These are phyloP conservation scores for Takifugu rubripes DNA, from an alignment of 2,797 vertebrate genomes.

Conservation along the genomic window DNA sequence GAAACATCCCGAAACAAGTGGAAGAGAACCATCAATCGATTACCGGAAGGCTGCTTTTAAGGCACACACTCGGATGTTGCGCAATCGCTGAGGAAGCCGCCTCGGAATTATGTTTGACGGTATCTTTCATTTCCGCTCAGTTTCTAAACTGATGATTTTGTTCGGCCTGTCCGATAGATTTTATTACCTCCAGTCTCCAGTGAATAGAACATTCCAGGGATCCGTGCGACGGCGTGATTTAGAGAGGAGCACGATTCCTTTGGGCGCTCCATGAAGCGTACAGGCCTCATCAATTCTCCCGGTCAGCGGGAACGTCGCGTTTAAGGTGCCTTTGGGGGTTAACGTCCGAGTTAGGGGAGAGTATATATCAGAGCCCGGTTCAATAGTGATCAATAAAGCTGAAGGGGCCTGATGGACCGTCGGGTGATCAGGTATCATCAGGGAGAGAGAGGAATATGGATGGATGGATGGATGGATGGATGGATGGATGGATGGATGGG, in stretches of 20 bases:
- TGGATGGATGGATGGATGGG: too few species aligned
- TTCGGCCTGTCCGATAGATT: slow-evolving; percentile 4
- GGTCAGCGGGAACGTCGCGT: slow-evolving; percentile 52
- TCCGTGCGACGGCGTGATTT: slow-evolving; percentile 19
- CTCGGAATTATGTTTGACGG: too few species aligned
- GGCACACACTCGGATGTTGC: too few species aligned
- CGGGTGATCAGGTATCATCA: too few species aligned
- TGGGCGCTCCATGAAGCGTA: slow-evolving; percentile 29
- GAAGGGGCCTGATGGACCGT: slow-evolving; percentile 5
- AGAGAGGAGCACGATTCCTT: slow-evolving; percentile 29
- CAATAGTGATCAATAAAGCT: slow-evolving; percentile 61
- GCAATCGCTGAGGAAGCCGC: too few species aligned
- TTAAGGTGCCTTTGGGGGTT: slow-evolving; percentile 49
- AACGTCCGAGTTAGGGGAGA: slow-evolving; percentile 49
- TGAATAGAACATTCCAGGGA: slow-evolving; percentile 2
- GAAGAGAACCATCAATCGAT: too few species aligned
- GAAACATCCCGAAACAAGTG: too few species aligned
- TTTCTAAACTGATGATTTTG: slow-evolving; percentile 8
- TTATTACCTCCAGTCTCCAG: slow-evolving; percentile 8
- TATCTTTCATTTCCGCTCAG: background rate
- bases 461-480: too few species aligned
- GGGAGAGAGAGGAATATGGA: too few species aligned
- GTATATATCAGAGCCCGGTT: slow-evolving; percentile 51
- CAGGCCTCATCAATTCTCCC: slow-evolving; percentile 44
- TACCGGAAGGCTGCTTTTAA: too few species aligned